Percentiles rank a stretch among this genome's conserved stretches.
Conservation (phyloP, 2,797 vertebrate genomes). For the Sternotherus odoratus region DNA sequence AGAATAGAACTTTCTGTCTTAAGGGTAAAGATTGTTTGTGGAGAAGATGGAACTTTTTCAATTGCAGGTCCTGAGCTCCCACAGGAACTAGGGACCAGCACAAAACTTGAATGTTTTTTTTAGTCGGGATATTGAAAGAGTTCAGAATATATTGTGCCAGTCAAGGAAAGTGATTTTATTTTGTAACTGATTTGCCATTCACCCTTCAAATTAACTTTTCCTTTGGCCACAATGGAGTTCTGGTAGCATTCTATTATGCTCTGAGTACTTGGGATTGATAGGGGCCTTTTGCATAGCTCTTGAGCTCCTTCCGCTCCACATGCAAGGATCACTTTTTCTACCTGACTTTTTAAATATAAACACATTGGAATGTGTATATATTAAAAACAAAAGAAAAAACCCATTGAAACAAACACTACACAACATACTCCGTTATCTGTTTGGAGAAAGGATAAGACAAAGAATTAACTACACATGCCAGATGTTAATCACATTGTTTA, state of each 20-base stretch:
- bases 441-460: neutral
- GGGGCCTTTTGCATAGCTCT: neutral
- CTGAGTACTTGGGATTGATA: conserved; percentile 2
- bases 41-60: neutral
- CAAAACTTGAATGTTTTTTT: neutral
- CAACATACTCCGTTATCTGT: neutral
- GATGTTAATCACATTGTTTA: neutral
- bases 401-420: neutral
- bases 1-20: neutral
- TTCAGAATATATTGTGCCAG: conserved; percentile 12
- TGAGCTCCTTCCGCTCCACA: neutral
- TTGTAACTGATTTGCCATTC: conserved; percentile 15
- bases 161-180: conserved; percentile 1
- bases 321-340: no score
- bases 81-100: no score
- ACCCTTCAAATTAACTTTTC: conserved; percentile 57
- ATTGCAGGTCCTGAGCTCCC: no score
- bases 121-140: neutral
- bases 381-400: neutral
- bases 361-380: neutral
- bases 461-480: neutral
- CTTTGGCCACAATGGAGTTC: neutral
- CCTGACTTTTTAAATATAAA: neutral
- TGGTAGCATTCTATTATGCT: neutral
- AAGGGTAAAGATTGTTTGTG: neutral